These are phyloP conservation scores for Acanthornis magna DNA, from an alignment of 2,797 vertebrate species.

Conservation along the genomic window DNA sequence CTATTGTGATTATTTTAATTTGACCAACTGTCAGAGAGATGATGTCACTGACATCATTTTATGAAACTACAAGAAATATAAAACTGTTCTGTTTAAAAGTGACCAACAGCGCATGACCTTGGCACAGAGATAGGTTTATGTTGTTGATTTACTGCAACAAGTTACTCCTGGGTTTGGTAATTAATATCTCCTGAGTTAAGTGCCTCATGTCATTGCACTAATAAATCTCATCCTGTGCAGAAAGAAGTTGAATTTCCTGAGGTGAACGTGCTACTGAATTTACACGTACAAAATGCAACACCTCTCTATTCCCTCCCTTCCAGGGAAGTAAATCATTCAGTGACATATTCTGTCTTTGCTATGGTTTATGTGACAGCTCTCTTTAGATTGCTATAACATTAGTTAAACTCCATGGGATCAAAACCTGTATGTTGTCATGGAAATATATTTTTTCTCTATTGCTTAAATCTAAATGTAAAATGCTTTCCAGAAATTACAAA, in stretches of 20 bases:
- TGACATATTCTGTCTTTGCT: background rate
- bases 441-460: background rate
- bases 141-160: background rate
- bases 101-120: accelerated
- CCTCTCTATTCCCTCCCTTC: background rate
- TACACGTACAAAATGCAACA: background rate
- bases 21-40: background rate
- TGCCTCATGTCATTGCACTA: background rate
- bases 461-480: background rate
- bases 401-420: background rate
- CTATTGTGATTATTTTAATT: background rate
- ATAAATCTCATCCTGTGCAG: conserved; percentile 27
- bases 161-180: conserved; percentile 6
- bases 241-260: conserved; percentile 10
- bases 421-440: background rate
- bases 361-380: background rate
- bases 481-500: background rate
- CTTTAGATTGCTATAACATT: background rate
- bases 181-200: conserved; percentile 28
- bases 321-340: background rate
- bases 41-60: background rate
- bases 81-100: background rate
- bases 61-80: background rate
- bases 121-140: background rate
- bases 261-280: background rate